Evolutionary conservation across 1,140 invertebrate species (phyloP).

Genomic region (Pseudomyrmex dendroicus): DNA sequence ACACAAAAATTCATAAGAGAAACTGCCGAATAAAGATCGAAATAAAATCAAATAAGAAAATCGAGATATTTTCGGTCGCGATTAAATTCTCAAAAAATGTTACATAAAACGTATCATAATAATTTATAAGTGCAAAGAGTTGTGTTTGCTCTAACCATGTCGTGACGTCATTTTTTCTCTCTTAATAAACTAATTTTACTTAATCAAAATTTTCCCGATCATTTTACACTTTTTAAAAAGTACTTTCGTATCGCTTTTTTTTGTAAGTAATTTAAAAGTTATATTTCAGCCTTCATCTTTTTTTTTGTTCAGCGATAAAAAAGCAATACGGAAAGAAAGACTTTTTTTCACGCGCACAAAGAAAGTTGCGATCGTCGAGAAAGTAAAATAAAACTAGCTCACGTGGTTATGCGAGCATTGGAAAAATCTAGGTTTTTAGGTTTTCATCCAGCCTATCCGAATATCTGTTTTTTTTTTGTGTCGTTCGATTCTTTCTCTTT

Average conservation of each 20-base stretch:
- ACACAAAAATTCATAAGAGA: neutral
- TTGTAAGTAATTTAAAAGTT: neutral
- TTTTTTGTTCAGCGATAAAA: slow-evolving; percentile 4
- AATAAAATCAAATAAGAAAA: neutral
- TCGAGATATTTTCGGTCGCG: neutral
- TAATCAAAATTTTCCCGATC: neutral
- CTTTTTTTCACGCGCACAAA: slow-evolving; percentile 16
- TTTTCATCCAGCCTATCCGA: too few relatives aligned
- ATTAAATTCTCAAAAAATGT: neutral
- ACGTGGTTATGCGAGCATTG: neutral
- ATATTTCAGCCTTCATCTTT: slow-evolving; percentile 11
- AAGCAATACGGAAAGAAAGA: neutral
- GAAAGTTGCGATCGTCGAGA: slow-evolving; percentile 26
- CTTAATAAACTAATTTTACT: slow-evolving; percentile 9
- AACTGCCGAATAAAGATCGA: too few relatives aligned
- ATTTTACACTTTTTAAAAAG: slow-evolving; percentile 1
- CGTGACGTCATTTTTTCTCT: neutral
- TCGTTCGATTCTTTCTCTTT: neutral
- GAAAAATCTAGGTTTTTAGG: too few relatives aligned
- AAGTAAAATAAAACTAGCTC: slow-evolving; percentile 15
- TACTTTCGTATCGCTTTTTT: slow-evolving; percentile 1
- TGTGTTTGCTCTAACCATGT: too few relatives aligned
- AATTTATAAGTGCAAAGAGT: neutral
- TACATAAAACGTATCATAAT: neutral
- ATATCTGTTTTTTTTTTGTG: slow-evolving; percentile 8